Evolutionary conservation across 2,797 vertebrate species (phyloP).

Genomic region (Masticophis lateralis): DNA sequence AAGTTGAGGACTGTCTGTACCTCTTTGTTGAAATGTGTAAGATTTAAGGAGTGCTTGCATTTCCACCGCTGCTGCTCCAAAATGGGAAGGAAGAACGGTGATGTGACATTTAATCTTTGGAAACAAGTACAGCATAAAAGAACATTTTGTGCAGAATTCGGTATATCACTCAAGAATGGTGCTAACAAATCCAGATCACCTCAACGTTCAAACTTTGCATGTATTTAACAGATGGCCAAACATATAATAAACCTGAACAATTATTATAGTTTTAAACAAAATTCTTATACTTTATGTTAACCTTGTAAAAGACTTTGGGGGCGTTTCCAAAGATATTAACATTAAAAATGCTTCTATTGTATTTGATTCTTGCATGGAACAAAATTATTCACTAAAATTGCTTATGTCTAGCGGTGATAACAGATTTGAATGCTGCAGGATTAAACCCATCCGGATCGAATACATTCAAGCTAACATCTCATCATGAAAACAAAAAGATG

Average conservation of each 20-base stretch:
- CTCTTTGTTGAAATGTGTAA: neutral
- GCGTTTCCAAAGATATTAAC: neutral
- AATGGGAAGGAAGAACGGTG: neutral
- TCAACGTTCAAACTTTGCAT: neutral
- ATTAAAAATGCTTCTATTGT: neutral
- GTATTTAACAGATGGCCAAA: neutral
- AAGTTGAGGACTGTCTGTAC: neutral
- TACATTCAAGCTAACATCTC: neutral
- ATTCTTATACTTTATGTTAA: neutral
- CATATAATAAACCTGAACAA: neutral
- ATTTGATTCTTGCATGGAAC: neutral
- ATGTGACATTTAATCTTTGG: neutral
- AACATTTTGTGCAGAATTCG: neutral
- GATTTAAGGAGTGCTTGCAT: neutral
- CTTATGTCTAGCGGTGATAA: neutral
- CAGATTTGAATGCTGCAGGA: neutral
- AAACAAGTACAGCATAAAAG: neutral
- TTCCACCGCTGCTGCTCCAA: neutral
- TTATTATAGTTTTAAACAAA: neutral
- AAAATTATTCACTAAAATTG: neutral
- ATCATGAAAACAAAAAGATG: neutral
- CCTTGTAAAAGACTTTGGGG: neutral
- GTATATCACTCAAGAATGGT: neutral
- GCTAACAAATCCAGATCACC: neutral
- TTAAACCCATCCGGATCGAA: neutral